Conservation (phyloP, 2,113 vertebrate genomes). For the Platysternon megacephalum region DNA sequence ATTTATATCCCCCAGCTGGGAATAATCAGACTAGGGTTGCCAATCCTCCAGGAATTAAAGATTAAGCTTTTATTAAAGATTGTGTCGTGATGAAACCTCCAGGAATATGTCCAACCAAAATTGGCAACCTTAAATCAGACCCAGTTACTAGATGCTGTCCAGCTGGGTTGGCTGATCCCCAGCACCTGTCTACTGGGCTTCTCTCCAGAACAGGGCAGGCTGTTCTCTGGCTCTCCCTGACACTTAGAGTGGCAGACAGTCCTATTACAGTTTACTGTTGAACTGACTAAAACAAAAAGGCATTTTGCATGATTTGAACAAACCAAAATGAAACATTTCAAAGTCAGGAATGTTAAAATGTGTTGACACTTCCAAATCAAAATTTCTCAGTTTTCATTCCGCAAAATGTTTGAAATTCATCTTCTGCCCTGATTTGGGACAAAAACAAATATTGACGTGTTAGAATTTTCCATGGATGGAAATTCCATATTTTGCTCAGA, state of each 20-base stretch:
- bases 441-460: neutral
- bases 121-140: neutral
- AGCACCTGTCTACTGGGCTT: neutral
- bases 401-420: neutral
- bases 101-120: no score
- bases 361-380: neutral
- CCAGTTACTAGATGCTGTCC: neutral
- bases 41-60: no score
- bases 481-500: neutral
- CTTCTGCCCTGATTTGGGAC: neutral
- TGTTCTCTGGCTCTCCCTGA: neutral
- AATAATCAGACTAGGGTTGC: neutral
- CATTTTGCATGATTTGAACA: neutral
- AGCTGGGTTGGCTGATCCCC: neutral
- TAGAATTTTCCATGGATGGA: neutral
- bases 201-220: neutral
- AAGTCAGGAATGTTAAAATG: neutral
- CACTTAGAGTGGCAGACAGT: neutral
- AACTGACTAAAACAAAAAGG: neutral
- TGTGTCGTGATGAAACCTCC: no score
- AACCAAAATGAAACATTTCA: neutral
- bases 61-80: no score
- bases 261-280: neutral
- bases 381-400: neutral
- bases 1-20: neutral